Evolutionary conservation across 2,888 invertebrate genomes (phyloP).

Genomic region (Phortica okadai): DNA sequence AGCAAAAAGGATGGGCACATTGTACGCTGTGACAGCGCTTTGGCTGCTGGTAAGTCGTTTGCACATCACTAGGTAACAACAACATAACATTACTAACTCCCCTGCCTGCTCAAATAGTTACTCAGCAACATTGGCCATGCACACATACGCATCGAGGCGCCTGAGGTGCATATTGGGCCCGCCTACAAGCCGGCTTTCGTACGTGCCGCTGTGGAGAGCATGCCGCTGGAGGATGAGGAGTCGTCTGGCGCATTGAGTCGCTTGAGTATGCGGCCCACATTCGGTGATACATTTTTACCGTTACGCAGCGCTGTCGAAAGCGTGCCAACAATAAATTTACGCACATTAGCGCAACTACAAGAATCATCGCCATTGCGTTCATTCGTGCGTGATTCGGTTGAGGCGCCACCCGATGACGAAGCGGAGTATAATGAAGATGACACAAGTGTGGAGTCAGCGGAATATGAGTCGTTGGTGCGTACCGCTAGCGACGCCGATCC

Average conservation of each 20-base stretch:
- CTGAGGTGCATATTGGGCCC: slow-evolving; percentile 61
- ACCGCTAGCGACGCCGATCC: slow-evolving; percentile 43
- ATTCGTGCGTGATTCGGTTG: slow-evolving; percentile 74
- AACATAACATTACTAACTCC: background rate
- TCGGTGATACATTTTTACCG: slow-evolving; percentile 78
- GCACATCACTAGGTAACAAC: background rate
- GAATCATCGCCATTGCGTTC: slow-evolving; percentile 57
- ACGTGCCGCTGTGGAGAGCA: slow-evolving; percentile 74
- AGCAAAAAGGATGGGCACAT: slow-evolving; percentile 40
- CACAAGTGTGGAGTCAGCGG: slow-evolving; percentile 19
- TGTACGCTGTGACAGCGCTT: slow-evolving; percentile 39
- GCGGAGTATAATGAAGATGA: slow-evolving; percentile 51
- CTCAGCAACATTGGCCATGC: slow-evolving; percentile 46
- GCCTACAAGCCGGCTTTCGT: slow-evolving; percentile 67
- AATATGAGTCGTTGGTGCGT: slow-evolving; percentile 43
- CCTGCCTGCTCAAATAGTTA: slow-evolving; percentile 42
- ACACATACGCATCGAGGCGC: slow-evolving; percentile 69
- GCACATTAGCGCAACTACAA: slow-evolving; percentile 49
- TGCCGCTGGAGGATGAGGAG: slow-evolving; percentile 60
- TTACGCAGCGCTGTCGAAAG: slow-evolving; percentile 87
- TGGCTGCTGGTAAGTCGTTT: slow-evolving; percentile 42
- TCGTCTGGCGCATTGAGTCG: slow-evolving; percentile 50
- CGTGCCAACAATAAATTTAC: slow-evolving; percentile 77
- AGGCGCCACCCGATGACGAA: slow-evolving; percentile 67
- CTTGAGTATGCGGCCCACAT: slow-evolving; percentile 64